Base-by-base conservation (phyloP, 2,797 vertebrate species). In the Lateolabrax maculatus region DNA sequence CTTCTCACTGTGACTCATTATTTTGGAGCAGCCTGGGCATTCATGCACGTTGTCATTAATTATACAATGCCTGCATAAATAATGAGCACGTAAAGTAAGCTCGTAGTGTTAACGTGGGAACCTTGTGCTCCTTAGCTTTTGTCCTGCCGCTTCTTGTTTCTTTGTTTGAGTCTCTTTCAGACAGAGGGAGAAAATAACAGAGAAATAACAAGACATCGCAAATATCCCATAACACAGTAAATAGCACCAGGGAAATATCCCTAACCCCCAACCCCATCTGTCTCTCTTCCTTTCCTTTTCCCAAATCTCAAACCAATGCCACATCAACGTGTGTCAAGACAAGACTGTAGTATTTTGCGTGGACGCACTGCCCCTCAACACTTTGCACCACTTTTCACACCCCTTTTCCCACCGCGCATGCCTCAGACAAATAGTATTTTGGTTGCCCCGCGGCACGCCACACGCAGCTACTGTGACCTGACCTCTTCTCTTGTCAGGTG, bases 1-100 rank as follows among this genome's bases (percentile, higher is more conserved):
- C 25, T 67, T 86, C 73, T n/a, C 71, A 41, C 60, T 64, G 34
- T 66, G 73, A 46, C 71, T 84, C 79, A 83, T 79, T 72, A 71
- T 67, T 11, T 27, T 16, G 16, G 18, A 61, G 71, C 69, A 52
- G 66, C 11, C 71, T 15, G 29, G 29, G 36, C 70, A 63, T 84
- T 79, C 68, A 55, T 82, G 73, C 77, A 79, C 18, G 10, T 67
- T 90, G 69, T 67, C 82, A 92, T 94, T 90, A 93, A 95, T 94
- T 91, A 92, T 91, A 87, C 80, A 89, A 60, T 55, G 60, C 75
- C 63, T 77, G 74, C 62, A 81, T 84, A 86, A 92, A 87, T 91
- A 87, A 90, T 58, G 34, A 53, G 52, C 27, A 48, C 23, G 66
- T 81, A 88, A 90, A 77, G 74, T n/a, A n/a, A 87, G 82, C 85